A percentile compares a stretch with the other conserved stretches of the same genome.
phyloP scores from a whole-genome alignment of 2,888 invertebrate species.

The Bruchidius siliquastri region DNA sequence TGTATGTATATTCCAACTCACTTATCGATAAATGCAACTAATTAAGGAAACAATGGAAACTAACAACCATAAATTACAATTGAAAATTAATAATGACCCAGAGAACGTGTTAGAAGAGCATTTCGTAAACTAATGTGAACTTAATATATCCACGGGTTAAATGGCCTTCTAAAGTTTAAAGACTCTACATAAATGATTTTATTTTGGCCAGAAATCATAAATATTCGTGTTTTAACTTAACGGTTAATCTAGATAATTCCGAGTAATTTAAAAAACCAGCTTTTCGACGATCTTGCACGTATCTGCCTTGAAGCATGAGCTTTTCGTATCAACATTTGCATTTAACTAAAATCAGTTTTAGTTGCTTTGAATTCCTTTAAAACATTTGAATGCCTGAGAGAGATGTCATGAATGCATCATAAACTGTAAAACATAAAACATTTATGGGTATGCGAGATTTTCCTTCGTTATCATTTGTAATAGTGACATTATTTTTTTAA shows the following conservation, averaged over 20 bases:
- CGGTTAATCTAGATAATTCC: background rate
- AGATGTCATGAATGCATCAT: too few species aligned
- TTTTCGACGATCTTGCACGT: background rate
- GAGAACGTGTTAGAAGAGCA: conserved; percentile 18
- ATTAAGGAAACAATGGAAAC: background rate
- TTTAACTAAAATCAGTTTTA: background rate
- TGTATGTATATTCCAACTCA: background rate
- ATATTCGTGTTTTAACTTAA: conserved; percentile 14
- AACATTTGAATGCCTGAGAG: background rate
- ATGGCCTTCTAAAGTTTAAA: conserved; percentile 23
- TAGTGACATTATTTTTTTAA: too few species aligned
- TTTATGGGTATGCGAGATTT: too few species aligned
- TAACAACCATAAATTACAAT: conserved; percentile 7
- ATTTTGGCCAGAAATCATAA: conserved; percentile 24
- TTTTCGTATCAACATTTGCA: background rate
- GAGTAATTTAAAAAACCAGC: background rate
- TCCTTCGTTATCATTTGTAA: too few species aligned
- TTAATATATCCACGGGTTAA: conserved; percentile 21
- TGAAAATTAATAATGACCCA: conserved; percentile 16
- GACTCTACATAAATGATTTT: conserved; percentile 21
- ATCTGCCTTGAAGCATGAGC: background rate
- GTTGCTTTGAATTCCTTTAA: background rate
- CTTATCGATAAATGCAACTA: background rate
- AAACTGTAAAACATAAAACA: too few species aligned
- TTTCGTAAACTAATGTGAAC: conserved; percentile 17